These are phyloP conservation scores for Petrocephalus microphthalmus DNA, from an alignment of 2,113 vertebrate species.

Conservation along the genomic window DNA sequence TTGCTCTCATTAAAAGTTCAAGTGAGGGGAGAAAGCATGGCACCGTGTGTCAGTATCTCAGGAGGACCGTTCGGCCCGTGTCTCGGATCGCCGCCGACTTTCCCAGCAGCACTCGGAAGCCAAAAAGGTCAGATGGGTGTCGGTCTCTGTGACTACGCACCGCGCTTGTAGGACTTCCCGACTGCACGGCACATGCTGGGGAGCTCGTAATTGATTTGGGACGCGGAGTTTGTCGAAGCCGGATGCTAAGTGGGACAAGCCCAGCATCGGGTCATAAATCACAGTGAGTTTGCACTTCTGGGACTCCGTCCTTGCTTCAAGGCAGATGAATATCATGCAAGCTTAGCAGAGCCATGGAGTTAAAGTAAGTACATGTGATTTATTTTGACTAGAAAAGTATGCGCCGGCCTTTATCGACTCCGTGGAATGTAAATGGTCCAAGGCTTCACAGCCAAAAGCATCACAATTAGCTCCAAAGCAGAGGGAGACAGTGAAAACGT, in stretches of 20 bases:
- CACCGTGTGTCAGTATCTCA: background rate
- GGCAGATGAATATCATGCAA: background rate
- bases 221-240: background rate
- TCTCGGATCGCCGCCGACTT: too few relatives aligned
- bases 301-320: background rate
- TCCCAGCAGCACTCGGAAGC: background rate
- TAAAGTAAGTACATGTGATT: background rate
- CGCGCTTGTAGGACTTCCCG: too few relatives aligned
- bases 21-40: background rate
- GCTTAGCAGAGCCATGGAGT: background rate
- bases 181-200: background rate
- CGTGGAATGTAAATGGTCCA: background rate
- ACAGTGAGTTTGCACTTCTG: background rate
- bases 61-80: background rate
- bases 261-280: background rate
- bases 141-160: background rate
- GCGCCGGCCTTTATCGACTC: background rate
- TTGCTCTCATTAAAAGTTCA: conserved; percentile 19
- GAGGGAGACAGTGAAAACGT: conserved; percentile 20
- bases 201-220: background rate
- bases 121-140: background rate
- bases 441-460: background rate
- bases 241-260: background rate
- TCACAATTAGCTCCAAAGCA: background rate
- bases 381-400: background rate